These are phyloP conservation scores for Brachypteracias leptosomus DNA, from an alignment of 2,113 vertebrate species.

Conservation along the genomic window DNA sequence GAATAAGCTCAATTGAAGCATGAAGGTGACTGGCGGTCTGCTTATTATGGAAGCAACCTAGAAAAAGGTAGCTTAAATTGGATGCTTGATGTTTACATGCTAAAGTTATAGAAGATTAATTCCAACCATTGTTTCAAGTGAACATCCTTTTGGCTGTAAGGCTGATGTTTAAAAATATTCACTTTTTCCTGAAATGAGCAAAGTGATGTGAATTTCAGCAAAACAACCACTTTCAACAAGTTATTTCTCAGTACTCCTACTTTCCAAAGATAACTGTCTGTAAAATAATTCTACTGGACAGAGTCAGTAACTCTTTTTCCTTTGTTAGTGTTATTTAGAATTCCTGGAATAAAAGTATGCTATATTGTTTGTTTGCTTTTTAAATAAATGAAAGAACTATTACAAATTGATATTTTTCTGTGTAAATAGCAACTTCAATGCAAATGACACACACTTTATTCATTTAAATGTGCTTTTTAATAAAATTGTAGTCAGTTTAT, in stretches of 20 bases:
- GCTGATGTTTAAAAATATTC: background rate
- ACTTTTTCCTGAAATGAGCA: background rate
- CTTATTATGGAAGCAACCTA: background rate
- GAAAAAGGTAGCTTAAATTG: background rate
- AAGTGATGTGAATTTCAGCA: background rate
- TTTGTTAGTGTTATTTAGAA: background rate
- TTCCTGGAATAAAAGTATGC: background rate
- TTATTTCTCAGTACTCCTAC: background rate
- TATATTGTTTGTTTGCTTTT: background rate
- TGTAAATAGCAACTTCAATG: background rate
- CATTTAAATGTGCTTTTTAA: background rate
- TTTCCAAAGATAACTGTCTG: background rate
- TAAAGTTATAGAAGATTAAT: background rate
- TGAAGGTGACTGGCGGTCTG: background rate
- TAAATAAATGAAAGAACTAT: background rate
- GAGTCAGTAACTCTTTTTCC: background rate
- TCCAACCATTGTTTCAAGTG: background rate
- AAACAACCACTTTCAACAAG: background rate
- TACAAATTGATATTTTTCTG: background rate
- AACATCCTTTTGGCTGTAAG: background rate
- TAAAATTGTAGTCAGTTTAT: background rate
- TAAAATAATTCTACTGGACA: background rate
- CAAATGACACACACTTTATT: background rate
- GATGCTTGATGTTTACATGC: background rate
- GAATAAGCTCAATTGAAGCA: background rate